These are phyloP conservation scores for Urocitellus parryii DNA, from an alignment of 2,113 vertebrate genomes.

Conservation along the genomic window DNA sequence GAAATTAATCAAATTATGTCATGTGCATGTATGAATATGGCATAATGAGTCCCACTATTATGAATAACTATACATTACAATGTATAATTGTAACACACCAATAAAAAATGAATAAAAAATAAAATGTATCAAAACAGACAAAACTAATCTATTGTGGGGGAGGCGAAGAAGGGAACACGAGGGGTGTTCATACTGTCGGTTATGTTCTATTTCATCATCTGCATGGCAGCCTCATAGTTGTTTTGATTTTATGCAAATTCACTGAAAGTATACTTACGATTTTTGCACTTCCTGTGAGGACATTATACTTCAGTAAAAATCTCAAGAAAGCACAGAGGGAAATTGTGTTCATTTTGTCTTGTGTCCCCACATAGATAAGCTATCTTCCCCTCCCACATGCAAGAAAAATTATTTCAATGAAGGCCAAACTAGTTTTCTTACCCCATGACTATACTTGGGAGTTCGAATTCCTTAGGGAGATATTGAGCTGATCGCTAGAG, in stretches of 20 bases:
- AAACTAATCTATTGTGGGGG: neutral
- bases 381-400: neutral
- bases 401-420: constrained; percentile 25
- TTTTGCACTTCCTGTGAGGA: neutral
- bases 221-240: neutral
- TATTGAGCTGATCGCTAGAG: neutral
- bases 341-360: too few species aligned
- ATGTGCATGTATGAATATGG: too few species aligned
- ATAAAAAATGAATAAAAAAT: too few species aligned
- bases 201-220: neutral
- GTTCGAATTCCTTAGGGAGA: neutral
- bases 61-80: too few species aligned
- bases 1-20: too few species aligned
- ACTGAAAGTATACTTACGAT: neutral
- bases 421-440: neutral
- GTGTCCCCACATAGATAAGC: neutral
- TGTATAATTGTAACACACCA: too few species aligned
- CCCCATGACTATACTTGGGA: neutral
- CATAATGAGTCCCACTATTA: too few species aligned
- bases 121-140: neutral
- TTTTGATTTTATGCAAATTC: constrained; percentile 20
- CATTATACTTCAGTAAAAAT: neutral
- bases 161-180: neutral
- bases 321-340: neutral
- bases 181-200: neutral